Conservation (phyloP, 2,113 vertebrate species). For the Accipiter cooperii region DNA sequence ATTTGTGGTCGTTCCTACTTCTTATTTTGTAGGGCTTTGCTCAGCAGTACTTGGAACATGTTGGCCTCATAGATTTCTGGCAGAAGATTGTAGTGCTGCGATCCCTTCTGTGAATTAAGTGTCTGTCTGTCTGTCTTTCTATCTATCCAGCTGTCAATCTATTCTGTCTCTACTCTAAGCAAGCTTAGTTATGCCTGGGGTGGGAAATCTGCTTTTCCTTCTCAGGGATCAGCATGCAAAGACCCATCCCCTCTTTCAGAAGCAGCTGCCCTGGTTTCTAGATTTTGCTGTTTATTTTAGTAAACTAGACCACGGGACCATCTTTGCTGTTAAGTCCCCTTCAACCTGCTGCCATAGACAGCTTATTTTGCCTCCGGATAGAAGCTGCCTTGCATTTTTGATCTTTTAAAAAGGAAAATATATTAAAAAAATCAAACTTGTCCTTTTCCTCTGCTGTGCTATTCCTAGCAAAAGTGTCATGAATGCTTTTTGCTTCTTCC, state of each 20-base stretch:
- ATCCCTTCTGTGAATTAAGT: neutral
- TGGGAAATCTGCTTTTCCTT: neutral
- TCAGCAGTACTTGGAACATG: neutral
- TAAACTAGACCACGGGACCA: accelerated
- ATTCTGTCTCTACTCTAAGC: neutral
- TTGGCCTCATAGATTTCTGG: neutral
- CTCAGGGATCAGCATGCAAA: neutral
- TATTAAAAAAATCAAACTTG: neutral
- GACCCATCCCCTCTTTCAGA: neutral
- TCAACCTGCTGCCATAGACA: neutral
- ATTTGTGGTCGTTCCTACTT: slow-evolving; percentile 22
- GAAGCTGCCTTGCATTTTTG: neutral
- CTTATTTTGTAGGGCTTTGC: neutral
- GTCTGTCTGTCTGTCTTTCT: neutral
- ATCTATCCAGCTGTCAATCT: neutral
- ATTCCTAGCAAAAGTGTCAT: neutral
- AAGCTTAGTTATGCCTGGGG: neutral
- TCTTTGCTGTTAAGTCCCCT: neutral
- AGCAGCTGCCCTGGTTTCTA: neutral
- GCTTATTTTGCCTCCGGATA: neutral
- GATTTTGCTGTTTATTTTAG: neutral
- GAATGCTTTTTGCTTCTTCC: neutral
- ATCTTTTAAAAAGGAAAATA: neutral
- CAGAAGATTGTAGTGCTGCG: neutral
- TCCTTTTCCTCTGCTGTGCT: neutral